These are phyloP conservation scores for Genyomyrus donnyi DNA, from an alignment of 2,113 vertebrate genomes.

Conservation along the genomic window DNA sequence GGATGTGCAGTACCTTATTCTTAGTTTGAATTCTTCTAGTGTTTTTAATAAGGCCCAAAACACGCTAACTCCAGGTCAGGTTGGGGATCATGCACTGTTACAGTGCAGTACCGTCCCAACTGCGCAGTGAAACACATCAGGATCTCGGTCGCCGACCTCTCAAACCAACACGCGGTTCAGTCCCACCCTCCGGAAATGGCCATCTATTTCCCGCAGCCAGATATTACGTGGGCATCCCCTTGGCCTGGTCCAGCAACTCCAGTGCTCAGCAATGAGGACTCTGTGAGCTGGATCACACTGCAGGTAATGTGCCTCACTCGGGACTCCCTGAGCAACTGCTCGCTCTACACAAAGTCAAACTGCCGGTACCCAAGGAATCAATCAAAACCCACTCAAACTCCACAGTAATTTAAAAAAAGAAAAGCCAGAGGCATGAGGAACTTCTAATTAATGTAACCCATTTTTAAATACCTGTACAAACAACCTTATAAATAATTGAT, in stretches of 20 bases:
- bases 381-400: not conserved
- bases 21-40: not conserved
- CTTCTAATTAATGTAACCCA: not conserved
- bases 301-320: not conserved
- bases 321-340: not conserved
- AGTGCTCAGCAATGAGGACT: not conserved
- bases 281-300: not conserved
- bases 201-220: not conserved
- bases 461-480: not conserved
- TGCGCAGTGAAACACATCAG: not conserved
- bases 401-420: not conserved
- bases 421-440: not conserved
- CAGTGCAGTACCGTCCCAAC: not conserved
- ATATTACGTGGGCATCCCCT: not conserved
- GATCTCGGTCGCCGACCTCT: not conserved
- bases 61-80: not conserved
- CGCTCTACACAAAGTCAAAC: not conserved
- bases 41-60: not conserved
- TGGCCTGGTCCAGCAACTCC: not conserved
- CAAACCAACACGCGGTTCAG: not conserved
- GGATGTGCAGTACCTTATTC: not conserved
- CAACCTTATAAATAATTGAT: not conserved
- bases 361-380: not conserved
- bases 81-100: not conserved
- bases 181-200: not conserved